Percentiles rank a stretch among this genome's conserved stretches.
These are phyloP conservation scores for Carpatolechia fugitivella DNA, from an alignment of 2,888 invertebrate genomes.

Conservation along the genomic window DNA sequence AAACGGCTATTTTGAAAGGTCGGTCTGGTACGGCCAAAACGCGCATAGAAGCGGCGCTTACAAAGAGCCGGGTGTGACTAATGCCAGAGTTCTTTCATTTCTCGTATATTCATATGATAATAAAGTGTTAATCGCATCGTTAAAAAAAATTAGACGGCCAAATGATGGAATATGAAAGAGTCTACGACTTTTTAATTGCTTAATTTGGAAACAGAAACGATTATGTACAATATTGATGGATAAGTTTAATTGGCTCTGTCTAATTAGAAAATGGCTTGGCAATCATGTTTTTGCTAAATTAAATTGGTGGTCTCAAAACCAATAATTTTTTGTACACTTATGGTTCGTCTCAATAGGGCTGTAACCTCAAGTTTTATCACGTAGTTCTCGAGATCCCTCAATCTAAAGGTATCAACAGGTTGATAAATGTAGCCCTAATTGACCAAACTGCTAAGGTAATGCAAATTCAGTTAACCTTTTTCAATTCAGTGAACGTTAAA, in stretches of 20 bases:
- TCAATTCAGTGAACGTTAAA: constrained; percentile 61
- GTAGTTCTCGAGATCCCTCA: constrained; percentile 7
- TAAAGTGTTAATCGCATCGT: constrained; percentile 30
- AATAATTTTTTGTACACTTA: neutral
- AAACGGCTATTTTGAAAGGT: constrained; percentile 60
- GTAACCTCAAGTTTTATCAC: constrained; percentile 1
- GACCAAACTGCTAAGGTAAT: constrained; percentile 41
- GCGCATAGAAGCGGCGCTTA: constrained; percentile 42
- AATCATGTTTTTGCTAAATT: constrained; percentile 1
- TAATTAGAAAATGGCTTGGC: constrained; percentile 5
- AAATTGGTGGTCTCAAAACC: neutral
- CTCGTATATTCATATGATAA: constrained; percentile 55
- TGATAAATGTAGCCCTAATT: constrained; percentile 31
- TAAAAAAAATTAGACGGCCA: constrained; percentile 5
- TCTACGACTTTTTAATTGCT: constrained; percentile 17
- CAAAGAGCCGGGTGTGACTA: constrained; percentile 46
- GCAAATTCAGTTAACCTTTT: constrained; percentile 65
- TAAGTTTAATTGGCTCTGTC: constrained; percentile 6
- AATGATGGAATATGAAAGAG: constrained; percentile 10
- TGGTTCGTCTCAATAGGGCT: neutral
- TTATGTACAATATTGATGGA: constrained; percentile 5
- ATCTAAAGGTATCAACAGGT: constrained; percentile 31
- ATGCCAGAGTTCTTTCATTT: constrained; percentile 40
- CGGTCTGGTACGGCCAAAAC: constrained; percentile 38
- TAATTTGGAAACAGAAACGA: constrained; percentile 11